Conservation (phyloP, 2,888 invertebrate species). For the Leistus spinibarbis region DNA sequence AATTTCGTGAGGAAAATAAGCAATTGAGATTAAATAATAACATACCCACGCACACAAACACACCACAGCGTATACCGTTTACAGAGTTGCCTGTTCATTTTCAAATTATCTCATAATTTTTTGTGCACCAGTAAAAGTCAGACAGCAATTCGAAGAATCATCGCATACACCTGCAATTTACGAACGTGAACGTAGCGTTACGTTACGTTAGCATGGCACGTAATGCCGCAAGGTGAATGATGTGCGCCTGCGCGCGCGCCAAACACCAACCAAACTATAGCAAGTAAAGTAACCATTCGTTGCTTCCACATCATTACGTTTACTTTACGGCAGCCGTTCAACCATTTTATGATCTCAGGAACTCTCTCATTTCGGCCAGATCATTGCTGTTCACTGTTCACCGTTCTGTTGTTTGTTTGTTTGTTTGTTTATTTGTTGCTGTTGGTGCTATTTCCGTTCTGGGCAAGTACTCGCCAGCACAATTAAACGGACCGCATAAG, state of each 20-base stretch:
- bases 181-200: background rate
- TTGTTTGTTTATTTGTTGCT: background rate
- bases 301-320: constrained; percentile 37
- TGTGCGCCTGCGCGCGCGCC: too few relatives aligned
- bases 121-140: background rate
- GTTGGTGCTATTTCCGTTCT: background rate
- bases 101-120: background rate
- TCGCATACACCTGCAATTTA: constrained; percentile 11
- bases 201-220: too few relatives aligned
- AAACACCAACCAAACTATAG: background rate
- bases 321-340: constrained; percentile 32
- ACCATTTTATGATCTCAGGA: constrained; percentile 36
- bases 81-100: background rate
- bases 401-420: constrained; percentile 25
- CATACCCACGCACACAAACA: background rate
- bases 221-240: background rate
- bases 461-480: background rate
- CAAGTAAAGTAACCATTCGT: constrained; percentile 1
- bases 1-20: background rate
- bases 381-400: constrained; percentile 36
- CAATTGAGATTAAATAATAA: background rate
- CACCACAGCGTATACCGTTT: too few relatives aligned
- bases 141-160: background rate
- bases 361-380: constrained; percentile 12
- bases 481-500: constrained; percentile 13